phyloP scores from a whole-genome alignment of 2,888 invertebrate species.

The Matsumyia berberina region DNA sequence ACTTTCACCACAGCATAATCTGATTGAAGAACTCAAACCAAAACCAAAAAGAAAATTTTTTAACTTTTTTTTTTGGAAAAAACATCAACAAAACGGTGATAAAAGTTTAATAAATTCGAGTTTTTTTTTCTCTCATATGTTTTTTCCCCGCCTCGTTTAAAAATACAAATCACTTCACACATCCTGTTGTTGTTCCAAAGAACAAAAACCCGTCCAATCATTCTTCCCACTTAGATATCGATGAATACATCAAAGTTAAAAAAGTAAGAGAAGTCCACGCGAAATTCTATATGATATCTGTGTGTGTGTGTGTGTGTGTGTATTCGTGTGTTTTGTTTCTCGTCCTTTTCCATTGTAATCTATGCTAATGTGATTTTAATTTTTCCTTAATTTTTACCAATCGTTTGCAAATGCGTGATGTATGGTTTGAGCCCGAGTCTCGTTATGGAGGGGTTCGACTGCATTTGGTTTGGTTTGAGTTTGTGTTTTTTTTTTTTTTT shows the following conservation, averaged over 20 bases:
- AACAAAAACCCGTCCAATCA: constrained; percentile 47
- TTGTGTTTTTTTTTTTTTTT: too few relatives aligned
- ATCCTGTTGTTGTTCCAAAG: constrained; percentile 26
- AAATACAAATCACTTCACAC: constrained; percentile 34
- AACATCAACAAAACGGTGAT: constrained; percentile 26
- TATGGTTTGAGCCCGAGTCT: too few relatives aligned
- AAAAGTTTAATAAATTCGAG: constrained; percentile 16
- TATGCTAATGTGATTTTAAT: constrained; percentile 25
- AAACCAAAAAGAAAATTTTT: constrained; percentile 13
- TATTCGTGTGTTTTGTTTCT: constrained; percentile 17
- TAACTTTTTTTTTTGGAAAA: constrained; percentile 11
- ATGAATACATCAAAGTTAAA: constrained; percentile 51
- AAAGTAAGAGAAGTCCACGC: constrained; percentile 54
- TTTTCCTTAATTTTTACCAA: background rate
- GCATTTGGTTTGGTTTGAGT: background rate
- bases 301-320: background rate
- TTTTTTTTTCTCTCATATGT: constrained; percentile 1
- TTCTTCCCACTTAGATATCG: constrained; percentile 57
- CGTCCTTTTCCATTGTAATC: background rate
- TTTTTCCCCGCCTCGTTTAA: constrained; percentile 15
- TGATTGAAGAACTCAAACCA: constrained; percentile 49
- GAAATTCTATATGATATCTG: background rate
- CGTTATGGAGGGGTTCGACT: background rate
- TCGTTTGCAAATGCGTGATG: constrained; percentile 1
- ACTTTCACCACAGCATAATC: constrained; percentile 68